Conservation (phyloP, 1,140 invertebrate genomes). For the Brachionus angularis region DNA sequence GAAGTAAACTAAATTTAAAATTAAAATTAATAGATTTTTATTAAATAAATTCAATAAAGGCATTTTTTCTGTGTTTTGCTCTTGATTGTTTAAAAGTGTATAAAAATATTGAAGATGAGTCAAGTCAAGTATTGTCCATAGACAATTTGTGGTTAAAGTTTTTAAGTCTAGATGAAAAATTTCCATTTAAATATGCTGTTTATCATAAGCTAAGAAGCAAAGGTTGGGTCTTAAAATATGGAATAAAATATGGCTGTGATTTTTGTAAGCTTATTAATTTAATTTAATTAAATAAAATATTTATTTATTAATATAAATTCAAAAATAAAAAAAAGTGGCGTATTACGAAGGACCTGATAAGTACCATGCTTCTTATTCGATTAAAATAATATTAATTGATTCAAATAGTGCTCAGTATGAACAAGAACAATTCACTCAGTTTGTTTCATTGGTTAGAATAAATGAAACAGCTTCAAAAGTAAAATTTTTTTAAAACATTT, state of each 20-base stretch:
- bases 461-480: slow-evolving; percentile 40
- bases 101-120: background rate
- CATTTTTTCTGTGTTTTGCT: slow-evolving; percentile 16
- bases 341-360: slow-evolving; percentile 34
- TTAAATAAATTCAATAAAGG: background rate
- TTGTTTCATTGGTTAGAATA: slow-evolving; percentile 29
- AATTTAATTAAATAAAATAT: background rate
- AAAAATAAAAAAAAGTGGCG: slow-evolving; percentile 11
- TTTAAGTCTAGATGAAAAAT: background rate
- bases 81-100: slow-evolving; percentile 23
- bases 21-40: background rate
- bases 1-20: background rate
- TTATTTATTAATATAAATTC: background rate
- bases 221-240: slow-evolving; percentile 42
- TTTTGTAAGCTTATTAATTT: background rate
- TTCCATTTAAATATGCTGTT: slow-evolving; percentile 42
- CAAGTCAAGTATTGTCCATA: background rate
- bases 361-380: slow-evolving; percentile 35
- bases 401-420: slow-evolving; percentile 10
- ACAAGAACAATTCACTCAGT: slow-evolving; percentile 25
- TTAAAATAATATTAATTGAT: slow-evolving; percentile 35
- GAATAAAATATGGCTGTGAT: slow-evolving; percentile 43
- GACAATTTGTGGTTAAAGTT: slow-evolving; percentile 6
- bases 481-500: background rate
- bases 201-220: slow-evolving; percentile 35